Percentiles rank a stretch among this genome's conserved stretches.
phyloP scores from a whole-genome alignment of 2,888 invertebrate species.

The Hyalella azteca region DNA sequence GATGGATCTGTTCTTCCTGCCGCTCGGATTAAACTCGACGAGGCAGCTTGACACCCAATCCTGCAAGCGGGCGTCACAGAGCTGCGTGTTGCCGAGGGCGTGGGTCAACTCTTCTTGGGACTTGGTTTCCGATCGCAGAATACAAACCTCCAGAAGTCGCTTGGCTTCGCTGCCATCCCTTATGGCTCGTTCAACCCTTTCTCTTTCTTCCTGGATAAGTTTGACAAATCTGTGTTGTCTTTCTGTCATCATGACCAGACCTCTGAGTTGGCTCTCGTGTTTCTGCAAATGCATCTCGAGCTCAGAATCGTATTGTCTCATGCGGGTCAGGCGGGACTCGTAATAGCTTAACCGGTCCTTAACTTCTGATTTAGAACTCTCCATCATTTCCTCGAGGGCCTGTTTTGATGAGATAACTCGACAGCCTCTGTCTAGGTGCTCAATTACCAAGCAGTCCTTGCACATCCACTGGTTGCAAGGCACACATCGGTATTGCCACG shows the following conservation, averaged over 20 bases:
- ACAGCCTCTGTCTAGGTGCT: constrained; percentile 39
- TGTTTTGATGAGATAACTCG: constrained; percentile 42
- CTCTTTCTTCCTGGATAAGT: constrained; percentile 39
- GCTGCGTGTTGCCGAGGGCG: constrained; percentile 33
- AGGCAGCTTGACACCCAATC: constrained; percentile 37
- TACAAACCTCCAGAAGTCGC: constrained; percentile 30
- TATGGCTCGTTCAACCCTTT: constrained; percentile 20
- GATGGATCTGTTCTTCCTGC: constrained; percentile 40
- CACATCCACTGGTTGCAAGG: constrained; percentile 44
- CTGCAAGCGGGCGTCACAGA: constrained; percentile 30
- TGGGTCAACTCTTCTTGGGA: constrained; percentile 38
- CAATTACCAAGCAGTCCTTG: constrained; percentile 39
- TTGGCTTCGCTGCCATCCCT: constrained; percentile 40
- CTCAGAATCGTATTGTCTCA: constrained; percentile 38
- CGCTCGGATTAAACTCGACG: constrained; percentile 25
- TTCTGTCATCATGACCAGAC: constrained; percentile 38
- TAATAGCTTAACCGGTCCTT: constrained; percentile 28
- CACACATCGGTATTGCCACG: constrained; percentile 44
- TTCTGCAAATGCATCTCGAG: constrained; percentile 42
- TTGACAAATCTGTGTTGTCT: constrained; percentile 37
- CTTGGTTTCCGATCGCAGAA: constrained; percentile 3
- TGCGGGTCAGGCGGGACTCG: constrained; percentile 30
- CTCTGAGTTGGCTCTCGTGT: constrained; percentile 39
- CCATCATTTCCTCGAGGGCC: constrained; percentile 41
- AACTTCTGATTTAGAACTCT: neutral